These are phyloP conservation scores for Eucera pruinosa DNA, from an alignment of 2,888 invertebrate species.

Conservation along the genomic window DNA sequence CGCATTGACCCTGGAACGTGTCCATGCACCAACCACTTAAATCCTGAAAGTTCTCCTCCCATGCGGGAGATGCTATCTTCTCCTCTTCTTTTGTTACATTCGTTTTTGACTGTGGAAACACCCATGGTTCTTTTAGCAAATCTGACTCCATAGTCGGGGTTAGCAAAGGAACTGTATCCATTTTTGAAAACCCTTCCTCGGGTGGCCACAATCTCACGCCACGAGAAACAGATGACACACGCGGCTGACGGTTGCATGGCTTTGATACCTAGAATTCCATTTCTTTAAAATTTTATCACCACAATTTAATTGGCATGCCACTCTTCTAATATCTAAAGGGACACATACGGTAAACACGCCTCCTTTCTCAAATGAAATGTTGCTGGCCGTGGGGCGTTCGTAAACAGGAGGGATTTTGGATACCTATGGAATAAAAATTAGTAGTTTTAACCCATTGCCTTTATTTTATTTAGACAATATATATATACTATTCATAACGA, in stretches of 20 bases:
- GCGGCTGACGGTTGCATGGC: constrained; percentile 79
- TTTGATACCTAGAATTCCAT: constrained; percentile 67
- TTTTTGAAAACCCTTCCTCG: constrained; percentile 69
- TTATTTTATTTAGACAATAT: too few species aligned
- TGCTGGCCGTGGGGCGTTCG: constrained; percentile 82
- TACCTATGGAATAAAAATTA: constrained; percentile 69
- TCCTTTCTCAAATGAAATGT: constrained; percentile 83
- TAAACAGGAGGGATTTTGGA: constrained; percentile 82
- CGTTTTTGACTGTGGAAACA: constrained; percentile 57
- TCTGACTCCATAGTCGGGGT: constrained; percentile 77
- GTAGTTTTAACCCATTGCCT: neutral
- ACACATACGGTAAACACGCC: constrained; percentile 79
- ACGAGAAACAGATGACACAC: constrained; percentile 80
- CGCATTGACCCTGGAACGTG: constrained; percentile 78
- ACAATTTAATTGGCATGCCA: neutral
- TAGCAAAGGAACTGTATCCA: constrained; percentile 73
- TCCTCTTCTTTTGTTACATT: constrained; percentile 61
- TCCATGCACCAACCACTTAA: constrained; percentile 87
- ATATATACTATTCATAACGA: too few species aligned
- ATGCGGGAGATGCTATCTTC: constrained; percentile 66
- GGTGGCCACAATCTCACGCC: constrained; percentile 81
- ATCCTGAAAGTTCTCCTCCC: constrained; percentile 90
- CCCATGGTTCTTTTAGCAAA: constrained; percentile 70
- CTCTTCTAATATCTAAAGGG: neutral
- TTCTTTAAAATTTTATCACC: constrained; percentile 17